Evolutionary conservation across 1,140 invertebrate genomes (phyloP).

Genomic region (Myzus persicae): DNA sequence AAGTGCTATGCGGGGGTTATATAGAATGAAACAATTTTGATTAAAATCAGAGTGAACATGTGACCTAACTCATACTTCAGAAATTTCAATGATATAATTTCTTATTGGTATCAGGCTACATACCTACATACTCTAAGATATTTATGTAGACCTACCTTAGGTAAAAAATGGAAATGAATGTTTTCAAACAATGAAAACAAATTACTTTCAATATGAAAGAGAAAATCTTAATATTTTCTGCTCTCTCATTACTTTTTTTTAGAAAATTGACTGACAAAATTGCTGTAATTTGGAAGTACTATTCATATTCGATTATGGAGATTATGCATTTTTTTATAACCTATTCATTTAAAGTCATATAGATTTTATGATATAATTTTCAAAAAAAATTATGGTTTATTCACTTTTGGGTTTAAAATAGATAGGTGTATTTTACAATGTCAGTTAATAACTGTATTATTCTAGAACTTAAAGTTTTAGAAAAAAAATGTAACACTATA

Average conservation of each 20-base stretch:
- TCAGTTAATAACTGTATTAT: background rate
- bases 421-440: background rate
- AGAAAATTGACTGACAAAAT: background rate
- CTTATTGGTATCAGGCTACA: background rate
- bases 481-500: background rate
- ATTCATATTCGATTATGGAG: background rate
- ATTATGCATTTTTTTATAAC: background rate
- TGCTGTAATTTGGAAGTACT: background rate
- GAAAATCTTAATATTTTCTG: background rate
- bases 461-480: background rate
- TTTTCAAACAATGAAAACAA: background rate
- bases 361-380: background rate
- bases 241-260: background rate
- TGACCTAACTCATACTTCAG: background rate
- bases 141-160: background rate
- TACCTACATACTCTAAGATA: background rate
- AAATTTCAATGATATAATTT: conserved; percentile 11
- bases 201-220: background rate
- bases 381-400: background rate
- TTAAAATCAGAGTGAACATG: background rate
- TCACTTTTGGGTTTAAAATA: background rate
- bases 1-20: background rate
- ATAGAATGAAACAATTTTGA: background rate
- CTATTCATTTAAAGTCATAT: background rate
- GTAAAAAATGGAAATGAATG: background rate